These are phyloP conservation scores for Gila orcuttii DNA, from an alignment of 2,113 vertebrate genomes.

Conservation along the genomic window DNA sequence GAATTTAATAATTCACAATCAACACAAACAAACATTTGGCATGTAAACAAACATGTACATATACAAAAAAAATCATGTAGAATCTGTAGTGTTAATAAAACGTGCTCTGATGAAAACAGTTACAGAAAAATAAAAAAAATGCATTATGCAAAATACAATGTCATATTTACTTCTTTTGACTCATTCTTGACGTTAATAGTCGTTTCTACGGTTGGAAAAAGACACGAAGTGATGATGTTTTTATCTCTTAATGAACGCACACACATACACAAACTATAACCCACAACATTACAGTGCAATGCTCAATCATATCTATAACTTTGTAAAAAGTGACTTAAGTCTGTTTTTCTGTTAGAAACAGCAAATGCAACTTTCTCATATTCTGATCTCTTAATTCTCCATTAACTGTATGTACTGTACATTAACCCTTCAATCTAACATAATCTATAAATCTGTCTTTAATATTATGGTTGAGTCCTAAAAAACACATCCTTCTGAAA, in stretches of 20 bases:
- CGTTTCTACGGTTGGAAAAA: not conserved
- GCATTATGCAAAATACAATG: not conserved
- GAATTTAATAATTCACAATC: not conserved
- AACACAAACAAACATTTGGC: not conserved
- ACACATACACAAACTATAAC: not conserved
- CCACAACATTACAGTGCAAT: constrained; percentile 44
- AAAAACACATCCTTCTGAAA: constrained; percentile 1
- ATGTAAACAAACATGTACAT: not conserved
- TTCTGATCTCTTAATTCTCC: constrained; percentile 17
- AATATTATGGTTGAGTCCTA: not conserved
- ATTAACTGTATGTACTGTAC: not conserved
- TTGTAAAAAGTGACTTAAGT: constrained; percentile 26
- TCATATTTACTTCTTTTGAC: not conserved
- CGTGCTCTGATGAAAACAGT: not conserved
- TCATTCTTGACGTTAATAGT: not conserved
- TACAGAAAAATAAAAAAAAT: not conserved
- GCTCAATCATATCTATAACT: constrained; percentile 43
- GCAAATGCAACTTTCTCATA: not conserved
- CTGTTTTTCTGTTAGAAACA: constrained; percentile 5
- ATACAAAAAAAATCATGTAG: constrained; percentile 6
- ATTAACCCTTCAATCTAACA: not conserved
- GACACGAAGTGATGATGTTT: constrained; percentile 11
- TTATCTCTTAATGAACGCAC: not conserved
- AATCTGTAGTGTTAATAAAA: constrained; percentile 29
- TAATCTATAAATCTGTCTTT: not conserved